Conservation (phyloP, 2,888 invertebrate genomes). For the Tricholauxania praeusta region DNA sequence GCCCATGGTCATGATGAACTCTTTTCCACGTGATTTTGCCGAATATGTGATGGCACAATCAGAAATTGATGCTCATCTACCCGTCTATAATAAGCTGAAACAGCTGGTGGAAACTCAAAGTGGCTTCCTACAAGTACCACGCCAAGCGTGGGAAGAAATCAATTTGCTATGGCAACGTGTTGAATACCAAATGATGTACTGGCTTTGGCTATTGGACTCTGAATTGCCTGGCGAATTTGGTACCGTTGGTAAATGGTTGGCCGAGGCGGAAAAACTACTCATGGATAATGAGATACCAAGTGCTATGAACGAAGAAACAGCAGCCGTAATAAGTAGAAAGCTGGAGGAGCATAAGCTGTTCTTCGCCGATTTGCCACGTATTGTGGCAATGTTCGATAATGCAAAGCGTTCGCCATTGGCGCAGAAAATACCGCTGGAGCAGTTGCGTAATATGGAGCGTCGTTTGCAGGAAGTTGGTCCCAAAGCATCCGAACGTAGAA, state of each 20-base stretch:
- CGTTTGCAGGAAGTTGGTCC: constrained; percentile 81
- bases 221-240: constrained; percentile 88
- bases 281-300: constrained; percentile 84
- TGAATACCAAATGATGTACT: constrained; percentile 81
- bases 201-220: constrained; percentile 91
- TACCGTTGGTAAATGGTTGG: constrained; percentile 89
- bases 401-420: constrained; percentile 78
- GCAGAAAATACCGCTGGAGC: constrained; percentile 81
- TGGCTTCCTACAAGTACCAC: constrained; percentile 83
- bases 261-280: constrained; percentile 85
- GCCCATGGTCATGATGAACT: constrained; percentile 80
- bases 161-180: constrained; percentile 85
- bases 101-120: constrained; percentile 82
- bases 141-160: constrained; percentile 88
- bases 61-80: constrained; percentile 75
- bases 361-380: constrained; percentile 85
- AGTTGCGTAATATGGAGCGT: constrained; percentile 84
- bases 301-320: constrained; percentile 89
- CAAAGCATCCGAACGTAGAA: constrained; percentile 84
- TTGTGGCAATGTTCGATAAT: constrained; percentile 82
- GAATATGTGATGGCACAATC: constrained; percentile 83
- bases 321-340: constrained; percentile 87
- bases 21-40: constrained; percentile 82
- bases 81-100: constrained; percentile 81
- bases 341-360: constrained; percentile 90